Evolutionary conservation across 2,113 vertebrate species (phyloP).

Genomic region (Menura novaehollandiae): DNA sequence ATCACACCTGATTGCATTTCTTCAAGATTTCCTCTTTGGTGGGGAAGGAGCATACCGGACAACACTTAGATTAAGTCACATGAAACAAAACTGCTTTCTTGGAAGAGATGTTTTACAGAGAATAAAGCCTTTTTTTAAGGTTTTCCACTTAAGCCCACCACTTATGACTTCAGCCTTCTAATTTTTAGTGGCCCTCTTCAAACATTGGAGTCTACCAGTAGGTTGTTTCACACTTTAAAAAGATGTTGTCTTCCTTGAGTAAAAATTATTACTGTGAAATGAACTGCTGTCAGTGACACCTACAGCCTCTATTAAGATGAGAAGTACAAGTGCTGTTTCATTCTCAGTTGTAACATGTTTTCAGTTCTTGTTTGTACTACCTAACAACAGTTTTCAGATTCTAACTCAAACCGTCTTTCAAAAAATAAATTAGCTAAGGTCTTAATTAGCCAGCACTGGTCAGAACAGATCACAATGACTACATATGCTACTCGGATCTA

Average conservation of each 20-base stretch:
- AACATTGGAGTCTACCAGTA: background rate
- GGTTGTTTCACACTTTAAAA: background rate
- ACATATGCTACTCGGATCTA: background rate
- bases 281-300: background rate
- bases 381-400: background rate
- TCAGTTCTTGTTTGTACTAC: background rate
- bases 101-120: background rate
- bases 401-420: background rate
- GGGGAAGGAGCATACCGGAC: background rate
- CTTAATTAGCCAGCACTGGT: background rate
- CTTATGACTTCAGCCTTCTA: background rate
- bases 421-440: conserved; percentile 4
- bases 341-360: background rate
- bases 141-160: background rate
- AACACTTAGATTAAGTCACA: background rate
- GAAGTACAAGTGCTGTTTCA: background rate
- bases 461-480: conserved; percentile 3
- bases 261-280: background rate
- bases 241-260: background rate
- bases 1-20: background rate
- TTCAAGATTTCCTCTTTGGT: background rate
- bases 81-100: background rate
- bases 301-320: background rate
- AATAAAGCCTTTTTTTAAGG: background rate
- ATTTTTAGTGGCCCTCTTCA: background rate